These are phyloP conservation scores for Nemotelus nigrinus DNA, from an alignment of 2,888 invertebrate genomes.

Conservation along the genomic window DNA sequence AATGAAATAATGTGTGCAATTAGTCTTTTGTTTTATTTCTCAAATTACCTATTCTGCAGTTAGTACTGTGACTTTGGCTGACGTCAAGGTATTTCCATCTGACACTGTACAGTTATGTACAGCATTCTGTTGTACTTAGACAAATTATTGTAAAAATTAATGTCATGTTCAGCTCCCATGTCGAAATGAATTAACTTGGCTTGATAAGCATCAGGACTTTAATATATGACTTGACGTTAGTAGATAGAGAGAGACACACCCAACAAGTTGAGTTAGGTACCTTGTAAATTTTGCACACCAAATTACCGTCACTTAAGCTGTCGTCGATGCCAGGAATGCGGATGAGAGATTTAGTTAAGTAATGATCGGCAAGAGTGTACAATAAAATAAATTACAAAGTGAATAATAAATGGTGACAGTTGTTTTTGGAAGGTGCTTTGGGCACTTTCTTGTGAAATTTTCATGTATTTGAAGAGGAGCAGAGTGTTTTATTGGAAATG, in stretches of 20 bases:
- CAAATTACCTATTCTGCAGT: background rate
- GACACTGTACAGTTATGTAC: background rate
- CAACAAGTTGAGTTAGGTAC: background rate
- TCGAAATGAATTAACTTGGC: constrained; percentile 18
- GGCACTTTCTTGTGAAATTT: no score
- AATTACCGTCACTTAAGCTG: no score
- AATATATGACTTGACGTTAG: background rate
- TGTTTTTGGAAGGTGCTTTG: no score
- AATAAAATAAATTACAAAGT: no score
- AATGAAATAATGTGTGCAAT: constrained; percentile 12
- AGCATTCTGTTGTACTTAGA: background rate
- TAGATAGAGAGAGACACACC: background rate
- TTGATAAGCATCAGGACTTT: constrained; percentile 17
- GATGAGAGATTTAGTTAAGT: no score
- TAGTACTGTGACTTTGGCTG: no score
- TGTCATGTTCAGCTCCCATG: constrained; percentile 21
- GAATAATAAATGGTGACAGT: no score
- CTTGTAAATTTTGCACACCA: constrained; percentile 13
- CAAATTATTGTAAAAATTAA: background rate
- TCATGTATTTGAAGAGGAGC: no score
- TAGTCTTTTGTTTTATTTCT: background rate
- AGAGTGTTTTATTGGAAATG: no score
- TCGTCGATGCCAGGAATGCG: no score
- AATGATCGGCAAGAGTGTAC: no score
- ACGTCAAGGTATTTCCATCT: no score